Evolutionary conservation across 2,113 vertebrate genomes (phyloP), one percentile per base, ranked within the genome.

Genomic region (Laterallus jamaicensis): DNA sequence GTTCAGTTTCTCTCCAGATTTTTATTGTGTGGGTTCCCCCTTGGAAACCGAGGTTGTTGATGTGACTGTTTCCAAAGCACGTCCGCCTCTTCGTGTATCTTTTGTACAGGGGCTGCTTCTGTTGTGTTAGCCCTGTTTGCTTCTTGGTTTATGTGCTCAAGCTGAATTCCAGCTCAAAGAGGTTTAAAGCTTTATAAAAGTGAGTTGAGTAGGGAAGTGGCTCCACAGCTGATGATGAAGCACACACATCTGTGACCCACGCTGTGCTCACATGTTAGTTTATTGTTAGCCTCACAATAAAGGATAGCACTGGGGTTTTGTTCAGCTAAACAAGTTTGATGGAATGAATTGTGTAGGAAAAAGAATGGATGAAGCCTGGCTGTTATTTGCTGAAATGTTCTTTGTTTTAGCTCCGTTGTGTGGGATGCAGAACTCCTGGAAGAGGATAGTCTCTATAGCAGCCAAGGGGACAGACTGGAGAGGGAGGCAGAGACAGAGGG

Each of bases 281-380:
- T 80, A 91, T 97, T 96, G 92, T 93, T 90, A 90, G 92, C 56
- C 67, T 89, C 87, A 96, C 95, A 96, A 96, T 91, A 92, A 90
- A 70, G 84, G 92, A 63, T 15, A 50, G 84, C 10, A 13, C 86
- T 70, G 83, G 44, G n/a, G 8, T 96, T 96, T 96, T 95, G 96
- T 94, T 94, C 84, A 2, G 86, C 92, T 63, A 81, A 96, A 93
- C 76, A 87, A 77, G 84, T 92, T 80, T 26, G 89, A 93, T 93
- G 86, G 91, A 91, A 95, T 56, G 94, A 90, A 90, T 97, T 92
- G 77, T 94, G 69, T 80, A 82, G 94, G 26, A 76, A 49, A 92
- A 86, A 95, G 87, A 96, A 88, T 67, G 83, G 90, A 92, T 70
- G 90, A 83, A 90, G 93, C 59, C 49, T 93, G 79, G 88, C 88